Conservation (phyloP, 1,140 invertebrate genomes). For the Delia radicum region DNA sequence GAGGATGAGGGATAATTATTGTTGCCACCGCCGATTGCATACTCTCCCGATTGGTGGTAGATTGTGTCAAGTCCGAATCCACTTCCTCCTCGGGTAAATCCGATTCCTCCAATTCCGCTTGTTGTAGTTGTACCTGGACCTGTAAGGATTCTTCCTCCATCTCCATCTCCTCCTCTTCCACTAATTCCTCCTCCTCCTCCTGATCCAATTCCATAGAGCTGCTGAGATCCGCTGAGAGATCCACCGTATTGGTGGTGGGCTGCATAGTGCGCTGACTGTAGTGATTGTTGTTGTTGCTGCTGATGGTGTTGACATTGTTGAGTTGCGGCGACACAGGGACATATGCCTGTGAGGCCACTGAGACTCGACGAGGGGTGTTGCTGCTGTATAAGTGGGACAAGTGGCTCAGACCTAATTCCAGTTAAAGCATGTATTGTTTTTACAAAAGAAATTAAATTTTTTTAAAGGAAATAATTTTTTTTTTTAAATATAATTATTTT, state of each 20-base stretch:
- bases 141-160: conserved; percentile 29
- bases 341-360: conserved; percentile 55
- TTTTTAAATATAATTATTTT: no score
- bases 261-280: conserved; percentile 47
- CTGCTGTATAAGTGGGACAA: conserved; percentile 56
- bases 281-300: conserved; percentile 40
- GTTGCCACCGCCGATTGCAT: conserved; percentile 44
- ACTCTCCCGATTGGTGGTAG: conserved; percentile 57
- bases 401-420: conserved; percentile 54
- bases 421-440: no score
- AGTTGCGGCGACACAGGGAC: conserved; percentile 51
- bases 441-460: no score
- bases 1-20: conserved; percentile 46
- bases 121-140: conserved; percentile 33
- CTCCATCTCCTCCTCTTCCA: conserved; percentile 1
- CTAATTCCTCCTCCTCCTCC: conserved; percentile 42
- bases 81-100: conserved; percentile 55
- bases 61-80: conserved; percentile 56
- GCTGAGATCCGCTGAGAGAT: conserved; percentile 55
- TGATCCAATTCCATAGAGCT: conserved; percentile 56
- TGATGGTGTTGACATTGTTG: conserved; percentile 48
- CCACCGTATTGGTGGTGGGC: conserved; percentile 43
- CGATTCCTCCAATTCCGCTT: conserved; percentile 35
- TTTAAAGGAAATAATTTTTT: no score
- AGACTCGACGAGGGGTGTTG: conserved; percentile 56